Conservation (phyloP, 2,888 invertebrate genomes). For the Caenorhabditis sinica region DNA sequence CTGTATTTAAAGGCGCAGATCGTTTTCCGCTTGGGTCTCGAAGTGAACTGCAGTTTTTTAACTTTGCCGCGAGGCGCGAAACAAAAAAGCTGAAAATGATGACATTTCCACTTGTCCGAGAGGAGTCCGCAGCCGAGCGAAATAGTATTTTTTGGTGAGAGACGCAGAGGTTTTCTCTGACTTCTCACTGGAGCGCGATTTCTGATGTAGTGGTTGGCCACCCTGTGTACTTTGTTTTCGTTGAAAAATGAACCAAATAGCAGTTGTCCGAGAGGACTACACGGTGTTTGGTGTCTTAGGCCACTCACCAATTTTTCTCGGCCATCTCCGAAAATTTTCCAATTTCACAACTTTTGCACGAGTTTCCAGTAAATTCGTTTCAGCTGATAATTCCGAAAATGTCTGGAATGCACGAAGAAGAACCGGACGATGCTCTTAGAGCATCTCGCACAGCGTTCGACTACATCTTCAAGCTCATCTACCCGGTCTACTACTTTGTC, state of each 20-base stretch:
- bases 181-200: too few species aligned
- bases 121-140: too few species aligned
- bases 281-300: background rate
- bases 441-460: conserved; percentile 49
- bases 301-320: conserved; percentile 8
- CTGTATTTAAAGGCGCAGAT: too few species aligned
- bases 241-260: background rate
- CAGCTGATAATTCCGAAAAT: conserved; percentile 18
- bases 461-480: conserved; percentile 53
- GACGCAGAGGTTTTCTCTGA: too few species aligned
- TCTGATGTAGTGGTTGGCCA: too few species aligned
- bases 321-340: conserved; percentile 4
- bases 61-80: too few species aligned
- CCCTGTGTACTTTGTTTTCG: too few species aligned
- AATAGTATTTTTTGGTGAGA: too few species aligned
- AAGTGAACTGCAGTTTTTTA: too few species aligned
- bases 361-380: background rate
- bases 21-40: too few species aligned
- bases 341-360: conserved; percentile 3
- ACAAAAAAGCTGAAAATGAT: too few species aligned
- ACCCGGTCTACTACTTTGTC: conserved; percentile 54
- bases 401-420: conserved; percentile 40
- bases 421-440: conserved; percentile 46
- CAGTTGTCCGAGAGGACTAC: conserved; percentile 43
- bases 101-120: too few species aligned